phyloP scores from a whole-genome alignment of 2,888 invertebrate genomes.

The Cerastis leucographa region DNA sequence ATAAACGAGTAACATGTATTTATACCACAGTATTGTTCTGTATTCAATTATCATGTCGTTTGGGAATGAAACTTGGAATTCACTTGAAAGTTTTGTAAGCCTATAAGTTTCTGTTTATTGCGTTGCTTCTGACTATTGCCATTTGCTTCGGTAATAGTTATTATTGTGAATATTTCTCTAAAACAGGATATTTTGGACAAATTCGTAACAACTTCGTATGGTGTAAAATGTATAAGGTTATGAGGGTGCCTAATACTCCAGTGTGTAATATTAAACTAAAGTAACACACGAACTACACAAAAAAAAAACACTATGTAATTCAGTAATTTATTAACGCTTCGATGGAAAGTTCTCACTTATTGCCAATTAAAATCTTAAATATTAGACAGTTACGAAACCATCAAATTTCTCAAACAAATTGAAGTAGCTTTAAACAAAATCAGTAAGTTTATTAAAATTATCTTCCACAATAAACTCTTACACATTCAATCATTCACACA shows the following conservation, averaged over 20 bases:
- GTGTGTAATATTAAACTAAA: background rate
- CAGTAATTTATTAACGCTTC: background rate
- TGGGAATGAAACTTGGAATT: conserved; percentile 22
- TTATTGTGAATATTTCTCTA: conserved; percentile 11
- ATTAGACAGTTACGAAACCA: background rate
- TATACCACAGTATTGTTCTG: conserved; percentile 1
- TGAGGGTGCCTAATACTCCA: background rate
- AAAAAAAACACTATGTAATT: background rate
- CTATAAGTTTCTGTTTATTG: conserved; percentile 27
- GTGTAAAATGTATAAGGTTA: background rate
- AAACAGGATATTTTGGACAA: conserved; percentile 1
- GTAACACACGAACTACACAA: background rate
- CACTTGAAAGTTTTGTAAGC: conserved; percentile 32
- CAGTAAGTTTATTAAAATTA: background rate
- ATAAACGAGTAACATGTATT: conserved; percentile 16
- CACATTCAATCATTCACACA: conserved; percentile 2
- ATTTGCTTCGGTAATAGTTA: conserved; percentile 23
- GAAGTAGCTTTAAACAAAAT: background rate
- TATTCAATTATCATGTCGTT: conserved; percentile 31
- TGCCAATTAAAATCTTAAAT: background rate
- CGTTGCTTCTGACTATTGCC: background rate
- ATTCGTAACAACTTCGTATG: background rate
- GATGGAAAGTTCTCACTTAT: background rate
- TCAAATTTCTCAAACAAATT: background rate
- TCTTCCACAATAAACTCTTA: background rate